Evolutionary conservation across 1,140 invertebrate species (phyloP).

Genomic region (Drosophila insularis): DNA sequence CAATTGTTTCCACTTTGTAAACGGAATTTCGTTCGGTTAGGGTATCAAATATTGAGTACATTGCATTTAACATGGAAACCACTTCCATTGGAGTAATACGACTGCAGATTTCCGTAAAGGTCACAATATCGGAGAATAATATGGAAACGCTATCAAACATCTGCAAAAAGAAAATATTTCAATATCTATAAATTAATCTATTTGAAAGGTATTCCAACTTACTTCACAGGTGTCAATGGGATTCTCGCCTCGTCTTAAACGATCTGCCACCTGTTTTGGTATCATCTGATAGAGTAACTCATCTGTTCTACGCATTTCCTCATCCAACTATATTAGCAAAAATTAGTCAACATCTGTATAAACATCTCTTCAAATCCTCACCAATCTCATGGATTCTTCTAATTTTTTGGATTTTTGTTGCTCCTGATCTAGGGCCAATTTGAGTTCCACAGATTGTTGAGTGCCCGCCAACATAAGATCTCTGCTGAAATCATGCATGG

Average conservation of each 20-base stretch:
- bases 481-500: constrained; percentile 98
- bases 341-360: too few species aligned
- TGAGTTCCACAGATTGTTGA: constrained; percentile 98
- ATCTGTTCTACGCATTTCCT: constrained; percentile 97
- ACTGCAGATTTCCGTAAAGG: constrained; percentile 98
- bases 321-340: constrained; percentile 89
- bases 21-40: constrained; percentile 95
- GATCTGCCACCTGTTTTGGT: constrained; percentile 97
- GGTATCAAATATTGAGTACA: constrained; percentile 96
- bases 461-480: constrained; percentile 98
- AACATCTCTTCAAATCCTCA: not conserved
- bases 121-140: constrained; percentile 97
- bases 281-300: constrained; percentile 99
- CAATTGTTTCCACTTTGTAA: constrained; percentile 99
- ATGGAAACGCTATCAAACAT: constrained; percentile 98
- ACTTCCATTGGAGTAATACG: constrained; percentile 97
- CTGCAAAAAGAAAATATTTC: constrained; percentile 71
- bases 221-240: constrained; percentile 98
- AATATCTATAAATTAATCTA: not conserved
- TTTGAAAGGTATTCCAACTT: constrained; percentile 44
- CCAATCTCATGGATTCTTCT: constrained; percentile 94
- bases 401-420: constrained; percentile 98
- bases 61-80: constrained; percentile 97
- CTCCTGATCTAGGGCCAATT: constrained; percentile 97
- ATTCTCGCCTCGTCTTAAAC: constrained; percentile 94